These are phyloP conservation scores for Zaprionus lachaisei DNA, from an alignment of 1,140 invertebrate species.

Conservation along the genomic window DNA sequence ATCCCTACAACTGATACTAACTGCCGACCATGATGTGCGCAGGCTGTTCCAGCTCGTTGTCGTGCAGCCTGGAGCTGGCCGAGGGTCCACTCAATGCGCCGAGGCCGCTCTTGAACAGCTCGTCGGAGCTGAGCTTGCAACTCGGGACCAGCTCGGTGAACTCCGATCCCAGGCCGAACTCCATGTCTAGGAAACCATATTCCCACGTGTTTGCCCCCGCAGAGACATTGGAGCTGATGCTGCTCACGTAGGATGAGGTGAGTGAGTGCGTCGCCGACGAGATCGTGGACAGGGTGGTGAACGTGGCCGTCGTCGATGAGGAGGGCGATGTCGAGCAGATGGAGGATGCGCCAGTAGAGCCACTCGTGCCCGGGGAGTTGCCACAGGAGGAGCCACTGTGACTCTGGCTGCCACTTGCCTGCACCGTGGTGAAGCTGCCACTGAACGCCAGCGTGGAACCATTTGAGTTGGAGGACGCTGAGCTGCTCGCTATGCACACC, in stretches of 20 bases:
- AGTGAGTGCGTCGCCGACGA: slow-evolving; percentile 78
- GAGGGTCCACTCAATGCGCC: slow-evolving; percentile 65
- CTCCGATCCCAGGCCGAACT: slow-evolving; percentile 86
- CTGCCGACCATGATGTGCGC: slow-evolving; percentile 84
- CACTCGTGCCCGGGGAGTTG: background rate
- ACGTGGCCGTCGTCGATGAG: slow-evolving; percentile 72
- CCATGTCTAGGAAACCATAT: slow-evolving; percentile 85
- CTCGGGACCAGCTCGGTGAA: slow-evolving; percentile 86
- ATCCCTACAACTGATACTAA: slow-evolving; percentile 83
- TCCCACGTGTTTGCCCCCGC: slow-evolving; percentile 79
- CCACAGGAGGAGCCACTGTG: background rate
- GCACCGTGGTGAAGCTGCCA: slow-evolving; percentile 72
- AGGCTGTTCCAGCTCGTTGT: slow-evolving; percentile 82
- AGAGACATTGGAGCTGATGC: slow-evolving; percentile 69
- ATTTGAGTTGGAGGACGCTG: background rate
- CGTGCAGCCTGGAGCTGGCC: slow-evolving; percentile 62
- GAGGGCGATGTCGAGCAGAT: slow-evolving; percentile 30
- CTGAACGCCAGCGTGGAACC: slow-evolving; percentile 67
- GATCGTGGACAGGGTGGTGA: slow-evolving; percentile 79
- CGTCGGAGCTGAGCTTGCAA: slow-evolving; percentile 88
- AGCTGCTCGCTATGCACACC: slow-evolving; percentile 58
- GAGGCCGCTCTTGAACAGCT: slow-evolving; percentile 86
- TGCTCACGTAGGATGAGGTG: slow-evolving; percentile 79
- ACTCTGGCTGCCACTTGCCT: slow-evolving; percentile 33
- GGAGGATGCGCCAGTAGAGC: slow-evolving; percentile 28